These are phyloP conservation scores for Phaethornis superciliosus DNA, from an alignment of 2,113 vertebrate genomes.

Conservation along the genomic window DNA sequence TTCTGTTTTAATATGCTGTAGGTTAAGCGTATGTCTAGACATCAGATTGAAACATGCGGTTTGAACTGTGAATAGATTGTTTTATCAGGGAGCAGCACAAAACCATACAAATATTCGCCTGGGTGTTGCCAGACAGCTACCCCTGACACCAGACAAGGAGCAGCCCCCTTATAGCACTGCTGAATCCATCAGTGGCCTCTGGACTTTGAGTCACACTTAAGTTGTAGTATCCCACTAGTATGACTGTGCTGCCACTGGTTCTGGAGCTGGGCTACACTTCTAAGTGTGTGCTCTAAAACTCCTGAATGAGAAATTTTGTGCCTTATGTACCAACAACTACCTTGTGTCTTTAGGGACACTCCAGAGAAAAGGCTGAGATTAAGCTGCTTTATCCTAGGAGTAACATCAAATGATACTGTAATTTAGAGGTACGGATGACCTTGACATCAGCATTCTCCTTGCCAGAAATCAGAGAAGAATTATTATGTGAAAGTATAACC, in stretches of 20 bases:
- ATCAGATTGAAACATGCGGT: background rate
- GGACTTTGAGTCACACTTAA: background rate
- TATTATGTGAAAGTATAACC: background rate
- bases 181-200: rapidly evolving
- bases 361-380: background rate
- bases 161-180: rapidly evolving
- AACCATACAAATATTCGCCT: background rate
- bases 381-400: background rate
- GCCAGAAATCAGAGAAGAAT: background rate
- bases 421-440: background rate
- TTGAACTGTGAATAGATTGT: background rate
- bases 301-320: background rate
- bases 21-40: background rate
- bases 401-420: background rate
- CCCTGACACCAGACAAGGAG: background rate
- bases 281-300: background rate
- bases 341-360: background rate
- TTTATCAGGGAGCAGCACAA: background rate
- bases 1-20: background rate
- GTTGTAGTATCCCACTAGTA: background rate
- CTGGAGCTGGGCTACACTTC: background rate
- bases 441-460: background rate
- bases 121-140: background rate
- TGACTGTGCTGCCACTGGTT: background rate
- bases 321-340: background rate